phyloP scores from a whole-genome alignment of 2,113 vertebrate species.

The Meleagris gallopavo region DNA sequence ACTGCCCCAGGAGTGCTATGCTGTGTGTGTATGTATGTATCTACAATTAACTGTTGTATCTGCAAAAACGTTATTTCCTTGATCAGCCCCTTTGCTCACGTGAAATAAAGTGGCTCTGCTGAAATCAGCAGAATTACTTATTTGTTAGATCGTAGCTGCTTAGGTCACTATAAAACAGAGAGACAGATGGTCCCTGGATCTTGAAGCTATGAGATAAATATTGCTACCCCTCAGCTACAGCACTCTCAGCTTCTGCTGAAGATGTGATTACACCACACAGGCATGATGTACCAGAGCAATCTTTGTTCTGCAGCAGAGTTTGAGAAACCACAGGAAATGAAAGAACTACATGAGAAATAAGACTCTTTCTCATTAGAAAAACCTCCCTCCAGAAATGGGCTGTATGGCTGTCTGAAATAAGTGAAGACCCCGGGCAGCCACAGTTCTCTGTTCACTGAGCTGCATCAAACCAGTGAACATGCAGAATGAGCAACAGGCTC shows the following conservation, averaged over 20 bases:
- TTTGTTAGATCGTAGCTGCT: not conserved
- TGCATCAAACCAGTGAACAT: not conserved
- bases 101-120: not conserved
- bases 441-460: not conserved
- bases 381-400: not conserved
- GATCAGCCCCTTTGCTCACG: not conserved
- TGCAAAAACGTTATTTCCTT: not conserved
- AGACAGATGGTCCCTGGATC: not conserved
- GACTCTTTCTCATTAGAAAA: not conserved
- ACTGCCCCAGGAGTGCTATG: not conserved
- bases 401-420: not conserved
- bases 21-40: not conserved
- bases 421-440: not conserved
- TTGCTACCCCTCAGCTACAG: not conserved
- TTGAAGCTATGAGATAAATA: not conserved
- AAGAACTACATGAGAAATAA: not conserved
- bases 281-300: not conserved
- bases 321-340: not conserved
- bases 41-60: not conserved
- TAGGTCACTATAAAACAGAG: not conserved
- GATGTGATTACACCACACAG: not conserved
- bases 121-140: not conserved
- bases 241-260: not conserved
- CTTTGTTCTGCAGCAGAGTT: not conserved
- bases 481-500: not conserved